A percentile compares a stretch with the other conserved stretches of the same genome.
phyloP scores from a whole-genome alignment of 2,888 invertebrate genomes.

The Idaea dimidiata region DNA sequence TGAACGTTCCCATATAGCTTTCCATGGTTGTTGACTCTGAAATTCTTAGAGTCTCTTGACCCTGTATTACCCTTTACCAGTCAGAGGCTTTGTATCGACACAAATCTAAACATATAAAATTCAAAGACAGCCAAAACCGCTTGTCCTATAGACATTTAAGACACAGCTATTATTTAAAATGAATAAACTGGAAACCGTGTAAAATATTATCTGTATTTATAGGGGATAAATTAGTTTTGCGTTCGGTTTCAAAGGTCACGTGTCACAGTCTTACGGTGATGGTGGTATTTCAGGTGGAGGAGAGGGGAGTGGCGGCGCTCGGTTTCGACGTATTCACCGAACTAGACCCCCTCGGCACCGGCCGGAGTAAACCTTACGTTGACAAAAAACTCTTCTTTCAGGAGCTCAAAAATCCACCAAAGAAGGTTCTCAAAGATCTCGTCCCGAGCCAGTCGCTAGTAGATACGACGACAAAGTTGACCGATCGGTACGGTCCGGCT shows the following conservation, averaged over 20 bases:
- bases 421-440: conserved; percentile 94
- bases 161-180: no score
- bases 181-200: neutral
- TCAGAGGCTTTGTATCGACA: no score
- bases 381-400: conserved; percentile 98
- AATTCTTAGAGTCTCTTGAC: no score
- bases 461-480: conserved; percentile 55
- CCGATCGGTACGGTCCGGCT: conserved; percentile 61
- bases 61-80: no score
- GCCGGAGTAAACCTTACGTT: conserved; percentile 94
- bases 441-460: conserved; percentile 74
- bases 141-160: no score
- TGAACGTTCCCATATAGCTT: no score
- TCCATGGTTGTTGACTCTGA: no score
- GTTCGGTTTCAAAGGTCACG: conserved; percentile 8
- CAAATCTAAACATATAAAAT: no score
- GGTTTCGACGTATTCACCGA: conserved; percentile 94
- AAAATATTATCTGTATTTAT: conserved; percentile 9
- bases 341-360: conserved; percentile 95
- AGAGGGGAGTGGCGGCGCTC: conserved; percentile 55
- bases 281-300: conserved; percentile 73
- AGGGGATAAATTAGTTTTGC: conserved; percentile 7
- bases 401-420: conserved; percentile 96
- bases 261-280: conserved; percentile 53
- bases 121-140: no score